phyloP scores from a whole-genome alignment of 2,888 invertebrate species.

The Nomada flava region DNA sequence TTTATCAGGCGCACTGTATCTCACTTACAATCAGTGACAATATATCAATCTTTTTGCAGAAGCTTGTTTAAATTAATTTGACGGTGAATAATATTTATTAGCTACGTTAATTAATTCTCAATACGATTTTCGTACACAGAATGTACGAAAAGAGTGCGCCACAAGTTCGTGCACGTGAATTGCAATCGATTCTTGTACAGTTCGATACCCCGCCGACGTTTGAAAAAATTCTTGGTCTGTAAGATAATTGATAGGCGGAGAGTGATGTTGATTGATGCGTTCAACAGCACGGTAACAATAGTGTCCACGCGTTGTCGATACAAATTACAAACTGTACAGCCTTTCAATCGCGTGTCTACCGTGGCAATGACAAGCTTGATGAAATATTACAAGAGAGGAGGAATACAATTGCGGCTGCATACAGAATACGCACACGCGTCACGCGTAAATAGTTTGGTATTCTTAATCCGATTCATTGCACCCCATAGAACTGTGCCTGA shows the following conservation, averaged over 20 bases:
- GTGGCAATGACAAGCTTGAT: background rate
- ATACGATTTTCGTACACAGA: too few species aligned
- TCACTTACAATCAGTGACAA: background rate
- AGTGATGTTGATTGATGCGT: background rate
- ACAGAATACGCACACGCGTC: too few species aligned
- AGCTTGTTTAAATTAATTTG: constrained; percentile 3
- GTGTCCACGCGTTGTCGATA: background rate
- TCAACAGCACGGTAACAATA: background rate
- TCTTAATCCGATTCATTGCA: too few species aligned
- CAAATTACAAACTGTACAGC: background rate
- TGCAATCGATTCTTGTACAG: background rate
- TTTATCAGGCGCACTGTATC: background rate
- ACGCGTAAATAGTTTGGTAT: background rate
- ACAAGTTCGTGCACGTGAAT: background rate
- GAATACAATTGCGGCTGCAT: background rate
- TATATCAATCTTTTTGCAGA: background rate
- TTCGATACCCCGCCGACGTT: too few species aligned
- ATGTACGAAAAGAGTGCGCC: background rate
- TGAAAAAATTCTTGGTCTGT: background rate
- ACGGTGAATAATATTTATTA: too few species aligned
- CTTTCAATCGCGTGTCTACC: background rate
- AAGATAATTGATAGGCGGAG: background rate
- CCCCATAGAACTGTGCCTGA: too few species aligned
- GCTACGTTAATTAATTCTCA: too few species aligned
- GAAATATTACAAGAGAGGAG: background rate